Evolutionary conservation across 2,797 vertebrate genomes (phyloP), one percentile per base, ranked within the genome.

Genomic region (Danio aesculapii): DNA sequence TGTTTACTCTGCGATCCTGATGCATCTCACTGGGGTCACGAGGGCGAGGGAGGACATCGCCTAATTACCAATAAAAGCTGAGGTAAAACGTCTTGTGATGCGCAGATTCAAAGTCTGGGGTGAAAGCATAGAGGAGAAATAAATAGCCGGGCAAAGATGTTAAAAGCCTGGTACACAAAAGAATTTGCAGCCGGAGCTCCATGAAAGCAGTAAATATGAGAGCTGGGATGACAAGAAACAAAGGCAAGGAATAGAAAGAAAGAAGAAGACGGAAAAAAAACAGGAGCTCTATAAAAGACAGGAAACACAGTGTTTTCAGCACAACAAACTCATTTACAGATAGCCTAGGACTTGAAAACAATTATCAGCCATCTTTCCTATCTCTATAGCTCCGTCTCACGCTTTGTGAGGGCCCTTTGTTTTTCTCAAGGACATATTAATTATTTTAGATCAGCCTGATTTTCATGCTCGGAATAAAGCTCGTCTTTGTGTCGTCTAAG

Each of bases 381-480:
- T 88, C 85, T 89, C 88, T 88, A 90, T 89, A 86, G 88, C 90
- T 87, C 86, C 87, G 85, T 83, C 86, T 90, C 86, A 88, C 89
- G 87, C 92, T 93, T 91, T 88, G 89, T 87, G 79, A 82, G 19
- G 17, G 85, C 86, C 62, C 44, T 95, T 93, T 94, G 92, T 95
- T 94, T 93, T 93, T 91, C 92, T 95, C 94, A 95, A 95, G 94
- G 94, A 94, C 94, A 92, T 92, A 93, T 94, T 94, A 93, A 94
- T 95, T 94, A 94, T 94, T 93, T 93, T 91, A 94, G 92, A 95
- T 93, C 90, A 93, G 92, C 92, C 91, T 89, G 92, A 93, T 94
- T 93, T 93, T 90, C 88, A 92, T 89, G 87, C 75, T 67, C 68
- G 86, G 92, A 93, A 94, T 91, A 93, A 94, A 93, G 91, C 89